Percentiles rank a stretch among this genome's conserved stretches.
phyloP scores from a whole-genome alignment of 2,888 invertebrate genomes.

The Corythucha ciliata region DNA sequence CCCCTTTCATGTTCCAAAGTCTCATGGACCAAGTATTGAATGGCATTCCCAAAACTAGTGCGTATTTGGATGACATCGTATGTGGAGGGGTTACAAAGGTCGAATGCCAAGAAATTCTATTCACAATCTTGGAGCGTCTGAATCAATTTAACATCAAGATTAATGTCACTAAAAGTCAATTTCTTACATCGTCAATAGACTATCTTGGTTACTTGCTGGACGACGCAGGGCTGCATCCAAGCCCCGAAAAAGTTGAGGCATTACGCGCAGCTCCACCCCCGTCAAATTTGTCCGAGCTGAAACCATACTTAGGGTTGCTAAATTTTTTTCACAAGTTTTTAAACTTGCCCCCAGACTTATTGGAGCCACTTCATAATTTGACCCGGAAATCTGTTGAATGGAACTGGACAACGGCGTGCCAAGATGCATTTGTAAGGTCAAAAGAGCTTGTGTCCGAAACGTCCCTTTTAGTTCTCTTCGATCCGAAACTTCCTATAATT shows the following conservation, averaged over 20 bases:
- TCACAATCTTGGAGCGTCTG: not conserved
- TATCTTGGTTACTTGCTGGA: not conserved
- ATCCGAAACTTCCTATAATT: slow-evolving; percentile 32
- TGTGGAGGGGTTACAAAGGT: not conserved
- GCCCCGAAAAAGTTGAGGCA: not conserved
- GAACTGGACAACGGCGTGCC: slow-evolving; percentile 9
- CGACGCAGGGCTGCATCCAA: not conserved
- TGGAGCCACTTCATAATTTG: slow-evolving; percentile 12
- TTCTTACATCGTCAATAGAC: not conserved
- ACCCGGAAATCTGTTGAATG: slow-evolving; percentile 11
- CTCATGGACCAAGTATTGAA: slow-evolving; percentile 2
- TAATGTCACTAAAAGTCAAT: not conserved
- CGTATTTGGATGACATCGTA: slow-evolving; percentile 5
- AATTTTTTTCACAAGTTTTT: slow-evolving; percentile 22
- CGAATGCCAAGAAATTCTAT: not conserved
- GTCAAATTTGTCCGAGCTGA: not conserved
- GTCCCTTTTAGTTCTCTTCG: slow-evolving; percentile 35
- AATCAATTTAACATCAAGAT: not conserved
- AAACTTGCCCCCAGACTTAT: not conserved
- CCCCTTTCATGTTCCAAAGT: slow-evolving; percentile 10
- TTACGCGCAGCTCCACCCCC: not conserved
- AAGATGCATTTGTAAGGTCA: slow-evolving; percentile 1
- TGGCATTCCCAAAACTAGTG: not conserved
- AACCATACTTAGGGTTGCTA: slow-evolving; percentile 10
- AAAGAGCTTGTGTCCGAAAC: slow-evolving; percentile 27